A percentile compares a stretch with the other conserved stretches of the same genome.
Evolutionary conservation across 2,888 invertebrate species (phyloP).

Genomic region (Orthosia gracilis): DNA sequence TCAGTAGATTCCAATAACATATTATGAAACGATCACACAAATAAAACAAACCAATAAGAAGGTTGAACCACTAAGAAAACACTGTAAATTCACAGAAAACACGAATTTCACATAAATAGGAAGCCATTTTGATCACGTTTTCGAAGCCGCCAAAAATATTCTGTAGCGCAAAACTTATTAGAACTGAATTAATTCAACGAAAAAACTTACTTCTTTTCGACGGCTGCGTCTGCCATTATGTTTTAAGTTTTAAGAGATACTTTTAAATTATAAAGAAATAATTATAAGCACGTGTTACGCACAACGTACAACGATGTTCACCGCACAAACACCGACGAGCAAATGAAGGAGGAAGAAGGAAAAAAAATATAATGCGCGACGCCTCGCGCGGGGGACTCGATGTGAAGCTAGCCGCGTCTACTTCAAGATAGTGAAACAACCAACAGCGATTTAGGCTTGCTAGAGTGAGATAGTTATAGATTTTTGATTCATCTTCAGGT

Average conservation of each 20-base stretch:
- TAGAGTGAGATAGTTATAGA: constrained; percentile 75
- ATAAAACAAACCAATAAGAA: constrained; percentile 6
- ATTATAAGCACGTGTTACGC: constrained; percentile 86
- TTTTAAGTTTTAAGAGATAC: constrained; percentile 72
- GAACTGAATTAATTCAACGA: constrained; percentile 67
- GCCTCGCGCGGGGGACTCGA: constrained; percentile 80
- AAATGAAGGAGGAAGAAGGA: constrained; percentile 89
- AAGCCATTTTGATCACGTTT: constrained; percentile 92
- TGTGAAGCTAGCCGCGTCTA: constrained; percentile 80
- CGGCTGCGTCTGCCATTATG: constrained; percentile 93
- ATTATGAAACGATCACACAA: constrained; percentile 24
- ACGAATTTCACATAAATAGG: constrained; percentile 80
- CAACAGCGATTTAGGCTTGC: constrained; percentile 23
- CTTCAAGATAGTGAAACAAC: constrained; percentile 75
- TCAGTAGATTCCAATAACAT: constrained; percentile 68
- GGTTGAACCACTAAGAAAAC: constrained; percentile 48
- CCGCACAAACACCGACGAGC: constrained; percentile 88
- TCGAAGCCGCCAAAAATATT: constrained; percentile 87
- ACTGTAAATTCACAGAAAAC: constrained; percentile 70
- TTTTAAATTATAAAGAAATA: constrained; percentile 73
- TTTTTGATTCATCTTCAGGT: constrained; percentile 69
- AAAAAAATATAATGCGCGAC: constrained; percentile 84
- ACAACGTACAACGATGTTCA: constrained; percentile 86
- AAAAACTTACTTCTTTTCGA: constrained; percentile 93
- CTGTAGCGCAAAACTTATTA: constrained; percentile 65